Percentiles rank a stretch among this genome's conserved stretches.
Evolutionary conservation across 2,113 vertebrate species (phyloP).

Genomic region (Regulus satrapa): DNA sequence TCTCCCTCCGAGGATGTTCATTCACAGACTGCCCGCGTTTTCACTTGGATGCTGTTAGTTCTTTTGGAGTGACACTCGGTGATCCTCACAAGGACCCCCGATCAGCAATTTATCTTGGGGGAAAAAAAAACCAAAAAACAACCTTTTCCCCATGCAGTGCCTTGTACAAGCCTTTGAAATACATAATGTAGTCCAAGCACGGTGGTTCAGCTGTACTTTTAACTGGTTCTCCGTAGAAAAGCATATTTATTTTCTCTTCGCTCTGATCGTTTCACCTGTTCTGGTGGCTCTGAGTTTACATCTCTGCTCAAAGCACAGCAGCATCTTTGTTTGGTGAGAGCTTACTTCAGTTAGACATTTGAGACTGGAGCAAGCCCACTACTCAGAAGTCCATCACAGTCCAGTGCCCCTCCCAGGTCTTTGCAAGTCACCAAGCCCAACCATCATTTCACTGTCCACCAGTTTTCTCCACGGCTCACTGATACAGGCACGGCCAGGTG

Average conservation of each 20-base stretch:
- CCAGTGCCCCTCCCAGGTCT: rapidly evolving
- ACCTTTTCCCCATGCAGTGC: neutral
- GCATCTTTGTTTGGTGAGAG: neutral
- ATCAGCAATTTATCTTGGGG: neutral
- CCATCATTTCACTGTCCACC: rapidly evolving
- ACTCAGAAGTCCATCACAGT: neutral
- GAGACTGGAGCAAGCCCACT: neutral
- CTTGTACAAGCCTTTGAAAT: neutral
- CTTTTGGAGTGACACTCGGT: rapidly evolving
- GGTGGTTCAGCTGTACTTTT: neutral
- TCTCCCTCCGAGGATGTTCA: neutral
- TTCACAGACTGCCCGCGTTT: neutral
- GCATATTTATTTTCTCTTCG: neutral
- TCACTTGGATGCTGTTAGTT: neutral
- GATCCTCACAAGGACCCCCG: neutral
- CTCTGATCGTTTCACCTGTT: neutral
- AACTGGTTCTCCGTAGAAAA: rapidly evolving
- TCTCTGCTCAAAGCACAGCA: neutral
- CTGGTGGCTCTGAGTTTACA: neutral
- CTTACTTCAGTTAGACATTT: neutral
- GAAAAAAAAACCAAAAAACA: too few species aligned
- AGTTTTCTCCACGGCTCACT: neutral
- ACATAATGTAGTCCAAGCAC: rapidly evolving
- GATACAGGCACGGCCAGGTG: neutral
- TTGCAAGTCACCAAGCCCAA: neutral